Evolutionary conservation across 1,140 invertebrate species (phyloP).

Genomic region (Phortica variegata): DNA sequence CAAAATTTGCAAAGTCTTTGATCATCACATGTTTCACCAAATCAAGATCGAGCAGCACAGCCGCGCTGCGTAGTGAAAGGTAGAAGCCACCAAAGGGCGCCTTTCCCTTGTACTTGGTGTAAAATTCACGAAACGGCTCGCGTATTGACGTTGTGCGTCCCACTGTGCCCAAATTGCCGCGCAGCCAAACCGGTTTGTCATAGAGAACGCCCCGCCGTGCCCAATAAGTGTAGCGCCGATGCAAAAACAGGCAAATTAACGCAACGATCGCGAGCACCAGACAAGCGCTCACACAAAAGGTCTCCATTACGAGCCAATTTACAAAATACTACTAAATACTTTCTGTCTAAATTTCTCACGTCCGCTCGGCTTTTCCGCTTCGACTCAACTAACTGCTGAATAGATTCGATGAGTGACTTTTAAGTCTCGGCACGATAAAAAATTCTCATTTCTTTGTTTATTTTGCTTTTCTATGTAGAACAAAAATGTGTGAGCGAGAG

Average conservation of each 20-base stretch:
- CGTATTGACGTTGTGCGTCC: slow-evolving; percentile 15
- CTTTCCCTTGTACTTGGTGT: slow-evolving; percentile 41
- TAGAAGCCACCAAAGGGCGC: slow-evolving; percentile 31
- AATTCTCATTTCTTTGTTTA: too few relatives aligned
- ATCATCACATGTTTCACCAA: slow-evolving; percentile 63
- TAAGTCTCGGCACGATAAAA: too few relatives aligned
- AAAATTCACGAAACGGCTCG: slow-evolving; percentile 33
- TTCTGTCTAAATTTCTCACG: neutral
- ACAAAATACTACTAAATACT: neutral
- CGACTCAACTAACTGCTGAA: too few relatives aligned
- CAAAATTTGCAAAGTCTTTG: slow-evolving; percentile 62
- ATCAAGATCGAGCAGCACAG: slow-evolving; percentile 58
- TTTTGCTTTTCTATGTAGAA: too few relatives aligned
- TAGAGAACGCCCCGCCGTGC: slow-evolving; percentile 50
- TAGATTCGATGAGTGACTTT: too few relatives aligned
- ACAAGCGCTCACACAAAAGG: slow-evolving; percentile 8
- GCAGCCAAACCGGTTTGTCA: slow-evolving; percentile 40
- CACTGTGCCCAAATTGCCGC: slow-evolving; percentile 41
- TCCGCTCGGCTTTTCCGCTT: too few relatives aligned
- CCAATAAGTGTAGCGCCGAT: slow-evolving; percentile 45
- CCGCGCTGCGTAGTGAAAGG: slow-evolving; percentile 17
- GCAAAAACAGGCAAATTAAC: slow-evolving; percentile 10
- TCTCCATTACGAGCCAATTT: neutral
- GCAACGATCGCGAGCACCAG: neutral
- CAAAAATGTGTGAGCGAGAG: too few relatives aligned